These are phyloP conservation scores for Babyrousa celebensis DNA, from an alignment of 2,797 vertebrate species.

Conservation along the genomic window DNA sequence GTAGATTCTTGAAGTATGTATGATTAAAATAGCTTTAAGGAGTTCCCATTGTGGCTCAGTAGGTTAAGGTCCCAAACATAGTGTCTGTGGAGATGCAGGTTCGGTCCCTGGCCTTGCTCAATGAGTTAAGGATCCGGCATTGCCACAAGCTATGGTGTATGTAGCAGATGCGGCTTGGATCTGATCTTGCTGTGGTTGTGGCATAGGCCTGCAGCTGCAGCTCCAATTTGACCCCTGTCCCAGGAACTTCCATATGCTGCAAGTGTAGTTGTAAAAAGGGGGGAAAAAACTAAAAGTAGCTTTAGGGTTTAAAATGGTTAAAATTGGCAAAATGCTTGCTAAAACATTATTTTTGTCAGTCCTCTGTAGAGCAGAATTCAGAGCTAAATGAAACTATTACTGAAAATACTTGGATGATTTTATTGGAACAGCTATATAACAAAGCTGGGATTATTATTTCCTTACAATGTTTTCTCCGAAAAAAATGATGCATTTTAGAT, in stretches of 20 bases:
- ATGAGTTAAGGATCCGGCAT: too few relatives aligned
- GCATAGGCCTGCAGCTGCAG: too few relatives aligned
- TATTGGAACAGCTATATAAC: conserved; percentile 14
- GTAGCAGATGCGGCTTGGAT: too few relatives aligned
- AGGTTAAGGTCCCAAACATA: too few relatives aligned
- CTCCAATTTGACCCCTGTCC: too few relatives aligned
- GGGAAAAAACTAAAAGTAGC: neutral
- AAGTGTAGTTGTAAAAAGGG: too few relatives aligned
- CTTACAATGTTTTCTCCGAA: neutral
- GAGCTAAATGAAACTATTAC: conserved; percentile 23
- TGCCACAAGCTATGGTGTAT: too few relatives aligned
- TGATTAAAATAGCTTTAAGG: conserved; percentile 47
- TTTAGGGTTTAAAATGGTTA: conserved; percentile 63
- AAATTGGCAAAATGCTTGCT: neutral
- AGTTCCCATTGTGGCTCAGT: too few relatives aligned
- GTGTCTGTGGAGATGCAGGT: too few relatives aligned
- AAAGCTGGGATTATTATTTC: neutral
- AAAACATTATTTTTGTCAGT: neutral
- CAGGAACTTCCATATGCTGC: too few relatives aligned
- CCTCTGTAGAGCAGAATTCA: conserved; percentile 33
- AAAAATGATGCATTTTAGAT: conserved; percentile 23
- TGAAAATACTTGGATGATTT: conserved; percentile 46
- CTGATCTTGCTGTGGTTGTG: too few relatives aligned
- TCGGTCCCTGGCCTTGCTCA: too few relatives aligned
- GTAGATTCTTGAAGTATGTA: conserved; percentile 58